Evolutionary conservation across 1,140 invertebrate species (phyloP), one percentile per base, ranked within the genome.

Genomic region (Xylocopa sonorina): DNA sequence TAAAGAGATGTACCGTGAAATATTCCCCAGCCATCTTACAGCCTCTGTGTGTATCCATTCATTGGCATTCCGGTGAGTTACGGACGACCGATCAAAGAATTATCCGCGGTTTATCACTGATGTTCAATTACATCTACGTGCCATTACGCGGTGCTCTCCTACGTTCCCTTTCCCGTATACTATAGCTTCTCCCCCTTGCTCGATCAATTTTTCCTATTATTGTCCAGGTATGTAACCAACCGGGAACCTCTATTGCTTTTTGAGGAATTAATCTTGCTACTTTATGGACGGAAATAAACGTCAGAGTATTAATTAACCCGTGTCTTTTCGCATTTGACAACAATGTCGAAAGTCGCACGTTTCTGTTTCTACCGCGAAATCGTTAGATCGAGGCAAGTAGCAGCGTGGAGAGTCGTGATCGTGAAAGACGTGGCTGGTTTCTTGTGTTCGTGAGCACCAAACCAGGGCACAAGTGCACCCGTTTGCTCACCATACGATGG

Each of bases 1-100:
- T 79, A 83, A 74, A 74, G 76, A 80, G 69, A 75, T 68, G 73
- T 60, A 78, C 75, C 51, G 64, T 71, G 55, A 80, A 78, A 63
- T 69, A 83, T 84, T 83, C 48, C n/a, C 29, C 62, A 62, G 51
- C 66, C 75, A 51, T 78, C 67, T 78, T 69, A 24, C 27, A n/a
- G 21, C 24, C 48, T 38, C 55, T 38, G 14, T 27, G 32, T 24
- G 32, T 46, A 51, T 68, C 32, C 24, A n/a, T 29, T 10, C 64
- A 24, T 67, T 32, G 18, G 29, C 38, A 16, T 7, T 7, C 12
- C 38, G 38, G 34, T 50, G 32, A n/a, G 10, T 34, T 6, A 18
- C 55, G 21, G 27, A 16, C 10, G 29, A 0, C 0, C 60, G 12
- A 18, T 7, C n/a, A n/a, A 73, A 38, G 21, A 58, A 73, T 62